These are phyloP conservation scores for Antheraea pernyi DNA, from an alignment of 1,140 invertebrate genomes.

Conservation along the genomic window DNA sequence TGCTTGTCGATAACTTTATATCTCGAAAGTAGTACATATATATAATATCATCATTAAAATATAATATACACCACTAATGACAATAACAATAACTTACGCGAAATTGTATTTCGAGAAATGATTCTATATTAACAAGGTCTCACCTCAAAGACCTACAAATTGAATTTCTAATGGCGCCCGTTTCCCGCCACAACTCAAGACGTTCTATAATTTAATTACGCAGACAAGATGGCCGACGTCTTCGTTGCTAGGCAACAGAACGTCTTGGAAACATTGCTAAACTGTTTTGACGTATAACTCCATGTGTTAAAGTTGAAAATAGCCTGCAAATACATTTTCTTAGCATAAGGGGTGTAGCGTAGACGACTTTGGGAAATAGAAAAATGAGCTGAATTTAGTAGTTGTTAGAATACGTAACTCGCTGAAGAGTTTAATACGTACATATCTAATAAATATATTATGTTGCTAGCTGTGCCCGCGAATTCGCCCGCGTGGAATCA, in stretches of 20 bases:
- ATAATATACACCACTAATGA: neutral
- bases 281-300: neutral
- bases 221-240: constrained; percentile 18
- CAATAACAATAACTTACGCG: neutral
- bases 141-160: constrained; percentile 1
- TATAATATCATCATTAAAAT: no score
- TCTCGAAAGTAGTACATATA: no score
- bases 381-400: constrained; percentile 1
- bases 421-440: neutral
- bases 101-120: neutral
- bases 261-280: neutral
- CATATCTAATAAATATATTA: no score
- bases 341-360: neutral
- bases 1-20: no score
- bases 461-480: no score
- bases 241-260: constrained; percentile 18
- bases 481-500: no score
- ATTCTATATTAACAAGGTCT: neutral
- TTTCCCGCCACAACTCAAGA: constrained; percentile 16
- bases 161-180: constrained; percentile 4
- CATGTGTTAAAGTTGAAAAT: neutral
- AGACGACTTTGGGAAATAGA: neutral
- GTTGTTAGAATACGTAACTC: neutral
- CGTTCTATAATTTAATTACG: constrained; percentile 12
- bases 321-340: neutral